A percentile compares a stretch with the other conserved stretches of the same genome.
Evolutionary conservation across 2,797 vertebrate genomes (phyloP).

Genomic region (Tenualosa thibaudeaui): DNA sequence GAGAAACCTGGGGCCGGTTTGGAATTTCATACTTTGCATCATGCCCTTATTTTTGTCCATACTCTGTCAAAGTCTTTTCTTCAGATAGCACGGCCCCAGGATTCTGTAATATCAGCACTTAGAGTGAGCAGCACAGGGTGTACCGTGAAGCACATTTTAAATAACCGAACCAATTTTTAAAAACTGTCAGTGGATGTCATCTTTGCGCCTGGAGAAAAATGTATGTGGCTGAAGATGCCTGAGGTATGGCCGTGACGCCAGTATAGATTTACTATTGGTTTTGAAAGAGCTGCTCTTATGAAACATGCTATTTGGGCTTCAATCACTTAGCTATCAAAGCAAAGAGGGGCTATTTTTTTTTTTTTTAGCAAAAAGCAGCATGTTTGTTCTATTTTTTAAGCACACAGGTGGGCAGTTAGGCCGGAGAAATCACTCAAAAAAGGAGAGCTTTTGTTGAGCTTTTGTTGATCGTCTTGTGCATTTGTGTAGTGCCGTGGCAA

Average conservation of each 20-base stretch:
- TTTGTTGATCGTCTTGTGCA: not conserved
- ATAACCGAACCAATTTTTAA: conserved; percentile 17
- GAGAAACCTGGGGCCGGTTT: not conserved
- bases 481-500: conserved; percentile 6
- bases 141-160: not conserved
- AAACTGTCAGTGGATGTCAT: conserved; percentile 14
- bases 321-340: not conserved
- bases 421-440: conserved; percentile 5
- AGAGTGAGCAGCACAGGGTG: not conserved
- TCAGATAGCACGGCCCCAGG: not conserved
- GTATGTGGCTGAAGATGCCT: not conserved
- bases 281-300: not conserved
- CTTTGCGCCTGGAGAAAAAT: not conserved
- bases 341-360: not conserved
- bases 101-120: not conserved
- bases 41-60: conserved; percentile 5
- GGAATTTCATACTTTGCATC: conserved; percentile 19
- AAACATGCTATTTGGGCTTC: not conserved
- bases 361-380: not conserved
- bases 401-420: not conserved
- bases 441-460: not conserved
- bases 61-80: not conserved
- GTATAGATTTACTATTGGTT: conserved; percentile 3
- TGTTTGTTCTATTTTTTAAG: not conserved
- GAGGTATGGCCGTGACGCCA: not conserved